These are phyloP conservation scores for Mastacembelus armatus DNA, from an alignment of 2,797 vertebrate genomes.

Conservation along the genomic window DNA sequence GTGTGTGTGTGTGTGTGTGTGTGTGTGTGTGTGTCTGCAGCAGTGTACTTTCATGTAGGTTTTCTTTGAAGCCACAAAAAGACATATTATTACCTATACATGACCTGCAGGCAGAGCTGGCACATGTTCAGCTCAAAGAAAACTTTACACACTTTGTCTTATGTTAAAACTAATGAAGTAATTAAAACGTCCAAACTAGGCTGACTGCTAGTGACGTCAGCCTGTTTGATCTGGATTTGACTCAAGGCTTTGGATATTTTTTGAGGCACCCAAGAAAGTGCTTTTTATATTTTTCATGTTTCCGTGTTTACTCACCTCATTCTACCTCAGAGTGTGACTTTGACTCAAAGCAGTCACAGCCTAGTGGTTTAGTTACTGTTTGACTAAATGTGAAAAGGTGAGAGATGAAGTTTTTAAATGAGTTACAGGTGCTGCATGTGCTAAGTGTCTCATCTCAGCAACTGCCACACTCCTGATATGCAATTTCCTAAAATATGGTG, in stretches of 20 bases:
- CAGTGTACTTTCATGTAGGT: conserved; percentile 5
- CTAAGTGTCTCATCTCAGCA: background rate
- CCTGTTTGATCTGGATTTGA: conserved; percentile 5
- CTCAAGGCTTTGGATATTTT: background rate
- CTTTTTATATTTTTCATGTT: background rate
- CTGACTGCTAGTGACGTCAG: background rate
- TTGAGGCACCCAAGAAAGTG: background rate
- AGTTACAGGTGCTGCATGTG: background rate
- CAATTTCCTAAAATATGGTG: background rate
- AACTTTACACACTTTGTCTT: background rate
- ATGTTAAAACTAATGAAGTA: too few species aligned
- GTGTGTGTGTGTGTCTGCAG: too few species aligned
- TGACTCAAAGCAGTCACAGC: conserved; percentile 22
- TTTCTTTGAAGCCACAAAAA: conserved; percentile 6
- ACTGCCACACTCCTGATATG: background rate
- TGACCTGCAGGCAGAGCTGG: conserved; percentile 4
- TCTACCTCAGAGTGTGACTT: conserved; percentile 23
- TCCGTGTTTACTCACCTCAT: conserved; percentile 2
- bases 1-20: too few species aligned
- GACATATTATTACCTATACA: too few species aligned
- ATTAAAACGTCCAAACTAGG: background rate
- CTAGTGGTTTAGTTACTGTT: conserved; percentile 45
- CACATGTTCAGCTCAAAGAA: background rate
- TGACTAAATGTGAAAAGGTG: conserved; percentile 26
- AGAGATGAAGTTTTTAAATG: conserved; percentile 9